phyloP scores from a whole-genome alignment of 1,140 invertebrate genomes.

The Diorhabda sublineata region DNA sequence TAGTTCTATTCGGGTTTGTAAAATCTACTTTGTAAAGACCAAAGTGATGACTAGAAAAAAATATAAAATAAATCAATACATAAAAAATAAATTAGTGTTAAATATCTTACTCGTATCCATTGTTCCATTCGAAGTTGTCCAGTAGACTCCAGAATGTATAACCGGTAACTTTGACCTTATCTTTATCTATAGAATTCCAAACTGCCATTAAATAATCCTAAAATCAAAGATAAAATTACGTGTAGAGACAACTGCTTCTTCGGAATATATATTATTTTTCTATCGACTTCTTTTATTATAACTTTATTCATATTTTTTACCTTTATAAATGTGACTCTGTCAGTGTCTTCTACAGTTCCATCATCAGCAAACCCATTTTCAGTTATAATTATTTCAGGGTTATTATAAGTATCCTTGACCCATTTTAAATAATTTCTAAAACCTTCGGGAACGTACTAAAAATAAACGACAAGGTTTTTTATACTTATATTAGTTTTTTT shows the following conservation, averaged over 20 bases:
- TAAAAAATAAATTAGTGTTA: too few relatives aligned
- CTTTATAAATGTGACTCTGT: constrained; percentile 3
- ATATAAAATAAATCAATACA: constrained; percentile 16
- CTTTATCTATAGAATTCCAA: constrained; percentile 30
- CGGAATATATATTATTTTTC: too few relatives aligned
- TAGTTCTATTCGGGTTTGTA: constrained; percentile 55
- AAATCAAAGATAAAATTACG: constrained; percentile 6
- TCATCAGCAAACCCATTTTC: constrained; percentile 4
- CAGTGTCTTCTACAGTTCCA: neutral
- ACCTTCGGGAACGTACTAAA: constrained; percentile 1
- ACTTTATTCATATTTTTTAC: neutral
- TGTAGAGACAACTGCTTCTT: too few relatives aligned
- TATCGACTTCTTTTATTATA: too few relatives aligned
- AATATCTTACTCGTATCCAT: constrained; percentile 23
- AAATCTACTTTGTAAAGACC: constrained; percentile 75
- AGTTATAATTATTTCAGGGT: constrained; percentile 10
- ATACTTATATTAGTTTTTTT: too few relatives aligned
- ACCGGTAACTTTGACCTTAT: constrained; percentile 23
- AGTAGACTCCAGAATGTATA: constrained; percentile 28
- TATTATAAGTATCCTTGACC: neutral
- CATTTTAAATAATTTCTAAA: neutral
- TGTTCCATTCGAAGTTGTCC: constrained; percentile 30
- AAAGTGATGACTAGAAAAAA: constrained; percentile 57
- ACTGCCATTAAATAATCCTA: constrained; percentile 22
- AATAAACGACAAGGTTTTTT: neutral